These are phyloP conservation scores for Callipepla californica DNA, from an alignment of 2,113 vertebrate genomes.

Conservation along the genomic window DNA sequence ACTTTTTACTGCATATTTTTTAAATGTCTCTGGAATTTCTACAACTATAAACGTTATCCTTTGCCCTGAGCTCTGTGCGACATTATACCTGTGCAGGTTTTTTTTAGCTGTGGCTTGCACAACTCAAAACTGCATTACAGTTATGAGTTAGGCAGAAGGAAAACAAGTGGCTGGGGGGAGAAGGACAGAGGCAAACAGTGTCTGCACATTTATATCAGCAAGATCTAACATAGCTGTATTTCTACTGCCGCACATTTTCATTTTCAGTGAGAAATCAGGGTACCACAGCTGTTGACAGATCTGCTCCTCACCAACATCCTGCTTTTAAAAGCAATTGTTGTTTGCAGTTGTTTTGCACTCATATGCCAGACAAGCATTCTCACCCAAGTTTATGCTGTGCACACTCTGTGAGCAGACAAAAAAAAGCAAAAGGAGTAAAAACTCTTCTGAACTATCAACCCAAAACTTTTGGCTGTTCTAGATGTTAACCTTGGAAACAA, in stretches of 20 bases:
- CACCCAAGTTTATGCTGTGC: background rate
- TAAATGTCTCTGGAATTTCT: background rate
- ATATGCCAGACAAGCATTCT: background rate
- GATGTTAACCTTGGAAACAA: background rate
- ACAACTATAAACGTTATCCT: background rate
- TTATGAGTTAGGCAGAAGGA: background rate
- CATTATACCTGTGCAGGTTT: background rate
- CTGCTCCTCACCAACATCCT: fast-evolving
- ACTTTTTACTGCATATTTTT: background rate
- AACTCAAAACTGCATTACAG: background rate
- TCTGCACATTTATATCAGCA: background rate
- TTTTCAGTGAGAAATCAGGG: background rate
- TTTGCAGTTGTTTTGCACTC: background rate
- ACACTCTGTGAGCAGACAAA: background rate
- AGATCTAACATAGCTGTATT: background rate
- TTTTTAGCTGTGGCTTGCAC: background rate
- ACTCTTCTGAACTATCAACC: background rate
- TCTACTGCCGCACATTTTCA: background rate
- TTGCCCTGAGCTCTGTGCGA: background rate
- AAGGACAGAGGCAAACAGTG: background rate
- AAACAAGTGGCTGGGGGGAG: background rate
- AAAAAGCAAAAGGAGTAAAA: background rate
- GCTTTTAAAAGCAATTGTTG: background rate
- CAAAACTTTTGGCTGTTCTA: background rate
- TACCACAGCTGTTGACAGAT: background rate